These are phyloP conservation scores for Chironex yamaguchii DNA, from an alignment of 30 jellyfish, hydroid and myxozoan species.

Conservation along the genomic window DNA sequence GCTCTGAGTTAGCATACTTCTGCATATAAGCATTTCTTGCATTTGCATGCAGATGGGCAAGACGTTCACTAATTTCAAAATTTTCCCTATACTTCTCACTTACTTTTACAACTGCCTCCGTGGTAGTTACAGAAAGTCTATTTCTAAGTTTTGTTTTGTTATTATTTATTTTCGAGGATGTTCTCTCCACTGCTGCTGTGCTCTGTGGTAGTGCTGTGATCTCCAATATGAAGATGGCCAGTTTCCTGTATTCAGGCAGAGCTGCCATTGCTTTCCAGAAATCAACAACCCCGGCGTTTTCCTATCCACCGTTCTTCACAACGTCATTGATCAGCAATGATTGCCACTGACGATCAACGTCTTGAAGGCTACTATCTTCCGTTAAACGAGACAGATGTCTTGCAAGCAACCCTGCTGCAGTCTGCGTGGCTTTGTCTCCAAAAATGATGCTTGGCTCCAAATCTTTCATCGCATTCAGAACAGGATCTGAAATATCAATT, in stretches of 20 bases:
- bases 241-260: constrained; percentile 7
- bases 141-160: constrained; percentile 51
- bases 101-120: constrained; percentile 55
- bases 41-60: background rate
- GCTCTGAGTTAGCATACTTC: background rate
- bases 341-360: constrained; percentile 58
- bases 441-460: background rate
- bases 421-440: background rate
- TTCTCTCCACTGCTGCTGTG: constrained; percentile 61
- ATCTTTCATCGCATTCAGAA: background rate
- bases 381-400: background rate
- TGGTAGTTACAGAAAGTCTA: constrained; percentile 18
- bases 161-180: constrained; percentile 28
- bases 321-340: constrained; percentile 22
- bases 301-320: constrained; percentile 34
- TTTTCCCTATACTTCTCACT: constrained; percentile 30
- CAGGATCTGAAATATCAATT: background rate
- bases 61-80: constrained; percentile 14
- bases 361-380: constrained; percentile 9
- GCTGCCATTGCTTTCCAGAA: constrained; percentile 38
- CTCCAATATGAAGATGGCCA: constrained; percentile 45
- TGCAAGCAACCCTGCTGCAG: background rate
- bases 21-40: constrained; percentile 5
- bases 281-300: background rate
- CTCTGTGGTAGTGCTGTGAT: constrained; percentile 65